Evolutionary conservation across 1,140 invertebrate genomes (phyloP), one percentile per base, ranked within the genome.

Genomic region (Centruroides vittatus): DNA sequence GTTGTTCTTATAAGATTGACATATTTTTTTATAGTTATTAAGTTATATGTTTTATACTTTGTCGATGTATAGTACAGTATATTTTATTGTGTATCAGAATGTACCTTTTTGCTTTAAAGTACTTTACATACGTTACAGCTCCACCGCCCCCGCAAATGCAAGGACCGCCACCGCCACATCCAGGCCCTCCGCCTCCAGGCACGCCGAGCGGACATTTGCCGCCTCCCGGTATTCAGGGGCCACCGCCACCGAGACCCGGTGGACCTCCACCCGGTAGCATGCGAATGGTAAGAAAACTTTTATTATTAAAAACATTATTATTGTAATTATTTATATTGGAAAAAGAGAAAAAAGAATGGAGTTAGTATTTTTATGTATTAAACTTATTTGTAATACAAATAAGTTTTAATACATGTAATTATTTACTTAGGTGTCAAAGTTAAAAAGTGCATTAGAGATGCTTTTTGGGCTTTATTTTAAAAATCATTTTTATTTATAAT

Each of bases 191-290:
- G 75, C 62, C 63, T 35, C 56, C 57, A 71, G 70, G 71, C 75
- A 74, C 82, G 80, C 67, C 82, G 82, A 72, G 82, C 79, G 61
- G 59, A n/a, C 80, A 80, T 13, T 81, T 71, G 47, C 82, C 59
- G 36, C 82, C 60, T 49, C 67, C 64, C 48, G 63, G 58, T 9
- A 41, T 60, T 8, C 70, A 67, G 74, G 80, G 63, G 62, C 76
- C 74, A 11, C 78, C 80, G 57, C 82, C 80, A 56, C 82, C 81
- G 67, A 75, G 84, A 69, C 83, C 82, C 13, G 70, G 69, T 36
- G 69, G 67, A 49, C 71, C 81, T 54, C 82, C 82, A 60, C 78
- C 80, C 62, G 80, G 80, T 53, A 66, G 60, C n/a, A 60, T 65
- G 53, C 41, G 64, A 46, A 64, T 65, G 41, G 41, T 41, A 41